Percentiles rank a stretch among this genome's conserved stretches.
phyloP scores from a whole-genome alignment of 2,888 invertebrate genomes.

The Blomia tropicalis region DNA sequence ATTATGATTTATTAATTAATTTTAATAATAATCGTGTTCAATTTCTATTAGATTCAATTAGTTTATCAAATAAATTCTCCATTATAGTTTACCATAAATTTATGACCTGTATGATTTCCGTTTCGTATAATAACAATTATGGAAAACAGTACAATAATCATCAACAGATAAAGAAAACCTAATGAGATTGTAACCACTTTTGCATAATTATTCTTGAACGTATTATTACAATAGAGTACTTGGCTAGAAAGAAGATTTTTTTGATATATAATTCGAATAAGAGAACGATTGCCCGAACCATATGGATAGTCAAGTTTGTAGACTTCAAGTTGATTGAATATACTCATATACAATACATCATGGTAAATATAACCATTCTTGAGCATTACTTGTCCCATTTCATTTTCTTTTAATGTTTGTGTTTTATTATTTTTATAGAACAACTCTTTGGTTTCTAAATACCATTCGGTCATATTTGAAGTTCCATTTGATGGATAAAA shows the following conservation, averaged over 20 bases:
- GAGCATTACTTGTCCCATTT: background rate
- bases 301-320: constrained; percentile 1
- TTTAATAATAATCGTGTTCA: no score
- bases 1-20: no score
- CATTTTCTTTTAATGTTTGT: background rate
- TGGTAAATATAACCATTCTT: constrained; percentile 6
- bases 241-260: background rate
- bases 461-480: background rate
- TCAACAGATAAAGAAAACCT: background rate
- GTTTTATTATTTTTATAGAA: background rate
- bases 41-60: no score
- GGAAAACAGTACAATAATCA: background rate
- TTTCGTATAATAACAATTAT: no score
- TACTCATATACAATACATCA: background rate
- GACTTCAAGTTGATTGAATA: background rate
- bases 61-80: no score
- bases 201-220: no score
- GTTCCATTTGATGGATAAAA: background rate
- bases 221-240: background rate
- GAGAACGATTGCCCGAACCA: background rate
- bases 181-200: background rate
- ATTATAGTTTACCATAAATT: no score
- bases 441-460: background rate
- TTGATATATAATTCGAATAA: background rate
- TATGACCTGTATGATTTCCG: no score